phyloP scores from a whole-genome alignment of 2,888 invertebrate species.

The Sceliomorpha sp. region DNA sequence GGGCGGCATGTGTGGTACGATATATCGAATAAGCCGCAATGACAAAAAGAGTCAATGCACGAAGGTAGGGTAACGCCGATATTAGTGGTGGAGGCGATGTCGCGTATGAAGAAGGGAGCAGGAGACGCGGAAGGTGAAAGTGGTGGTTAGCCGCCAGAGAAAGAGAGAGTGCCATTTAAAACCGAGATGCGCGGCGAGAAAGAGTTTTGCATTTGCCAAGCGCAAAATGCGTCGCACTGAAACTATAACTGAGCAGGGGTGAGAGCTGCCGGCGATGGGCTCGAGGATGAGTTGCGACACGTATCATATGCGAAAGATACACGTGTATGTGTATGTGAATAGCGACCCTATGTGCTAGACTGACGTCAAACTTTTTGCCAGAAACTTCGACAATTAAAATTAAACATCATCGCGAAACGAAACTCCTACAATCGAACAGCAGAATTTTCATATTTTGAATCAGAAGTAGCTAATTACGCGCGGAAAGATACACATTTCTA shows the following conservation, averaged over 20 bases:
- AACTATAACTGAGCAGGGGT: constrained; percentile 47
- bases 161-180: constrained; percentile 73
- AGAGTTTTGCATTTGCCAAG: constrained; percentile 73
- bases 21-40: constrained; percentile 79
- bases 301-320: constrained; percentile 70
- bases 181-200: constrained; percentile 74
- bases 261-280: constrained; percentile 7
- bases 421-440: constrained; percentile 39
- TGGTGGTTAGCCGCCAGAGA: constrained; percentile 55
- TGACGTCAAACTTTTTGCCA: constrained; percentile 48
- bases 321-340: constrained; percentile 53
- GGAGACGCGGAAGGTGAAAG: constrained; percentile 54
- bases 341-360: constrained; percentile 14
- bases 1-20: constrained; percentile 64
- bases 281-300: constrained; percentile 70
- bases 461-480: constrained; percentile 45
- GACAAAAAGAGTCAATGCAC: constrained; percentile 75
- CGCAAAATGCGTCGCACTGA: constrained; percentile 57
- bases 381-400: constrained; percentile 59
- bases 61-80: constrained; percentile 64
- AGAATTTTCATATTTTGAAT: constrained; percentile 37
- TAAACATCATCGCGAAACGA: constrained; percentile 44
- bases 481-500: constrained; percentile 21
- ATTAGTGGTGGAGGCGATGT: constrained; percentile 61
- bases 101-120: constrained; percentile 48